phyloP scores from a whole-genome alignment of 2,113 vertebrate species.

The Solea senegalensis region DNA sequence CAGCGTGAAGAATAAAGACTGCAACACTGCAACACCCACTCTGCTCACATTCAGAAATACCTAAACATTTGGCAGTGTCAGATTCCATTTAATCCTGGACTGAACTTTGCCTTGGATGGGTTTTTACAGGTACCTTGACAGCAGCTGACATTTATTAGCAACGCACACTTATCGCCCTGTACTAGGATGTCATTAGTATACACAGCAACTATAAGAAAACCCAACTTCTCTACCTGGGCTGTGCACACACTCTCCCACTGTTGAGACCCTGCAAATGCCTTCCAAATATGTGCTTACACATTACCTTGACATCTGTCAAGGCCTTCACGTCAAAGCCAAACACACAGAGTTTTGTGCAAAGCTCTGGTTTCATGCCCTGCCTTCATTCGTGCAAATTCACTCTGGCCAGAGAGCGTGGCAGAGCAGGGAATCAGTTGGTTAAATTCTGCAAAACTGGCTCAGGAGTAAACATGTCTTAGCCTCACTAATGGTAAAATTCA shows the following conservation, averaged over 20 bases:
- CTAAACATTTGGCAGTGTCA: conserved; percentile 5
- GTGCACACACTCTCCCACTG: neutral
- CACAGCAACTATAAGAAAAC: neutral
- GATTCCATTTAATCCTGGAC: conserved; percentile 26
- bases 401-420: conserved; percentile 33
- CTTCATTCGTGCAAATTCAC: conserved; percentile 17
- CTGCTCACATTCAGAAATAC: neutral
- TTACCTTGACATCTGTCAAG: conserved; percentile 30
- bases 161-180: conserved; percentile 5
- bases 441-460: conserved; percentile 63
- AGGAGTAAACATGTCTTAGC: conserved; percentile 50
- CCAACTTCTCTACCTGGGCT: neutral
- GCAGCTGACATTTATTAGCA: conserved; percentile 1
- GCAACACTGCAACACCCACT: neutral
- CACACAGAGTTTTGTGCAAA: conserved; percentile 34
- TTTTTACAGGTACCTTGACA: conserved; percentile 7
- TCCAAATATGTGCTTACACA: conserved; percentile 34
- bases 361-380: conserved; percentile 41
- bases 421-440: conserved; percentile 49
- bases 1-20: neutral
- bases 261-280: conserved; percentile 10
- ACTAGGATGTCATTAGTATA: neutral
- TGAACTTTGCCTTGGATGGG: neutral
- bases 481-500: conserved; percentile 56
- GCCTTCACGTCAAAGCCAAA: neutral